Base-by-base conservation (phyloP, 2,797 vertebrate species). In the Tragelaphus oryx region DNA sequence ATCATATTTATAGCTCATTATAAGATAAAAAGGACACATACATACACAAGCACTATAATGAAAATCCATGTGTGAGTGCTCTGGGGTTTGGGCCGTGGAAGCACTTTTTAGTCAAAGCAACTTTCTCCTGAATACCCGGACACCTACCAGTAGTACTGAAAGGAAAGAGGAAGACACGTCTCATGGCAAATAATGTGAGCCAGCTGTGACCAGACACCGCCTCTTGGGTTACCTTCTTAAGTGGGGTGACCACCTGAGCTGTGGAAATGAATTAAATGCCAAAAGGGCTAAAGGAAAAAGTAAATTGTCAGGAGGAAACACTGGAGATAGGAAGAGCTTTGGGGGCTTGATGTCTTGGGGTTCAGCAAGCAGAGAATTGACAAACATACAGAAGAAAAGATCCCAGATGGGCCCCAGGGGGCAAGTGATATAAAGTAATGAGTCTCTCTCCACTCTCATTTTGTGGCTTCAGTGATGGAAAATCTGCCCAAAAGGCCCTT, bases 391-490 rank as follows among this genome's bases (percentile, higher is more conserved):
- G 22, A 9, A 87, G 48, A 87, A 81, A 68, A 46, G 20, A 41
- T 3, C 14, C 13, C 6, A 46, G 82, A 37, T 87, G 81, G 76
- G 30, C 28, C 62, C 14, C 79, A 57, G 50, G 71, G 71, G 44
- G 81, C n/a, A 91, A 80, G 93, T 91, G 54, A 76, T 1, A 1
- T 68, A 57, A 37, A 30, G 90, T 91, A 92, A 55, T 1, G 8
- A 62, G 12, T 50, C 60, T 85, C 52, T 76, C 75, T 37, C 28
- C 44, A 55, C 65, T 92, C 44, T 88, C 28, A 33, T 71, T 92
- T 89, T 87, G 82, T 83, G 91, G n/a, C 74, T 94, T 94, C 48
- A 7, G 55, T 50, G 83, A 87, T 46, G 65, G 60, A 87, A 94
- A 91, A 83, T 96, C 60, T 91, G 17, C 37, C 68, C 11, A 76